These are phyloP conservation scores for Lamprotornis superbus DNA, from an alignment of 2,113 vertebrate genomes.

Conservation along the genomic window DNA sequence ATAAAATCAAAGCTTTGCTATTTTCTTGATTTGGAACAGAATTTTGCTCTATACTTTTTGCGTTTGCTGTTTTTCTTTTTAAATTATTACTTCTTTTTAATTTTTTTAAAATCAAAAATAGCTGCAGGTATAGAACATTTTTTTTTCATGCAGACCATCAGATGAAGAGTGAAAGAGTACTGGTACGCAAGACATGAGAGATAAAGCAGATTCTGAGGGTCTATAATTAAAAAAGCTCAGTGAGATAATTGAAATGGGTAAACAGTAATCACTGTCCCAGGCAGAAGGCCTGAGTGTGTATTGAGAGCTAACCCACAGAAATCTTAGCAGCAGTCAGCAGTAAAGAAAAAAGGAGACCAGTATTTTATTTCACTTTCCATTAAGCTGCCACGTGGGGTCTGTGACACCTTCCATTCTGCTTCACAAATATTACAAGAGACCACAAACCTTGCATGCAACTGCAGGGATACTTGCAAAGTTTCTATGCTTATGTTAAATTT, in stretches of 20 bases:
- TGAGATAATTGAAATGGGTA: background rate
- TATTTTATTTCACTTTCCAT: background rate
- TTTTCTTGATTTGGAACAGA: background rate
- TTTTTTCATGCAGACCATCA: background rate
- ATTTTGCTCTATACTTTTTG: background rate
- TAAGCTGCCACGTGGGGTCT: accelerated
- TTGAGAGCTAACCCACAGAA: background rate
- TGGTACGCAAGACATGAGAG: background rate
- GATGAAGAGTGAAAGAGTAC: background rate
- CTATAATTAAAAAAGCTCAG: background rate
- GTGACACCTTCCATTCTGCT: background rate
- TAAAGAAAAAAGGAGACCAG: background rate
- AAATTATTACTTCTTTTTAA: background rate
- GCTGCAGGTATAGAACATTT: background rate
- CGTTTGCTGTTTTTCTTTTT: too few species aligned
- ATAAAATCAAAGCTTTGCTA: background rate
- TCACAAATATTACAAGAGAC: background rate
- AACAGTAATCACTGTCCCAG: background rate
- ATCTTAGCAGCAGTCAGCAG: background rate
- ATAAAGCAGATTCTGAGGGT: background rate
- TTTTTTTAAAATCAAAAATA: background rate
- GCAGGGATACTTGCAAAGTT: background rate
- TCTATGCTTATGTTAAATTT: background rate
- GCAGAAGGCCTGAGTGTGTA: background rate
- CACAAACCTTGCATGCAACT: background rate